Evolutionary conservation across 2,797 vertebrate genomes (phyloP).

Genomic region (Silurus lanzhouensis): DNA sequence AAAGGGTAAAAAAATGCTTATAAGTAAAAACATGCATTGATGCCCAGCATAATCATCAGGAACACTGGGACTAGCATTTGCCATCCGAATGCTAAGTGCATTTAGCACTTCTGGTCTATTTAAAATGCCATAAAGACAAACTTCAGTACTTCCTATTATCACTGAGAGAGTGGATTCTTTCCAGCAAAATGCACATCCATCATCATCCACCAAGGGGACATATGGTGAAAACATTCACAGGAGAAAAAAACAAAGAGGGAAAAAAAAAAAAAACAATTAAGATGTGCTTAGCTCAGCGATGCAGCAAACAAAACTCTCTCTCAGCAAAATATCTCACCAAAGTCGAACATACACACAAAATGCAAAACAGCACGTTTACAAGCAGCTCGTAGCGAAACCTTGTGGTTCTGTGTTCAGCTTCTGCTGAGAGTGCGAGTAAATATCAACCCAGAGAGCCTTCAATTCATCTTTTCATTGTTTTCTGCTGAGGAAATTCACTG

Average conservation of each 20-base stretch:
- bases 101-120: slow-evolving; percentile 5
- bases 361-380: neutral
- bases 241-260: neutral
- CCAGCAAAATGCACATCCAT: slow-evolving; percentile 29
- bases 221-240: slow-evolving; percentile 31
- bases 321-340: slow-evolving; percentile 9
- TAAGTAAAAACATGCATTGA: neutral
- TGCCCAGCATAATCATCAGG: neutral
- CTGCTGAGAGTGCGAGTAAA: neutral
- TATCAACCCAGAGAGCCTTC: neutral
- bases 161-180: neutral
- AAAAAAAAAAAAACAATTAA: slow-evolving; percentile 36
- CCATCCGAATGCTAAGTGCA: neutral
- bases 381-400: neutral
- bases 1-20: neutral
- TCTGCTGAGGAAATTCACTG: neutral
- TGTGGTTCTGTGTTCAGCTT: neutral
- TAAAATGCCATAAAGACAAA: neutral
- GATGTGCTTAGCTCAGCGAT: slow-evolving; percentile 27
- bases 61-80: neutral
- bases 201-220: slow-evolving; percentile 15
- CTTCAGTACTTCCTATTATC: slow-evolving; percentile 17
- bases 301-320: slow-evolving; percentile 21
- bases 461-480: neutral
- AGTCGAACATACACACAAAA: neutral